phyloP scores from a whole-genome alignment of 2,113 vertebrate species.

The Eclectus roratus region DNA sequence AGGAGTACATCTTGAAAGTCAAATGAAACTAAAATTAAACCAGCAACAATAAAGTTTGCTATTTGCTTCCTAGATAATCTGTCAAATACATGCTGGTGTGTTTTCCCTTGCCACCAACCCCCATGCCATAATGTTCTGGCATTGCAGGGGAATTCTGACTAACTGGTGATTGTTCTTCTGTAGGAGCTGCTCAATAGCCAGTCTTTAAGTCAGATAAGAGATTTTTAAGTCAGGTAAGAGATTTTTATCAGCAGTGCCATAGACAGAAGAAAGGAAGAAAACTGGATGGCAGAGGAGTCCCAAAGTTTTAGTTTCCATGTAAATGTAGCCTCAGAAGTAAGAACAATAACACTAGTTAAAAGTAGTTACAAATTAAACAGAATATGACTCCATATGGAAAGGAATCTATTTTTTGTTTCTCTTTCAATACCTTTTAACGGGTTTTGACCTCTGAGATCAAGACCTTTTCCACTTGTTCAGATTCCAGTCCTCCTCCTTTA shows the following conservation, averaged over 20 bases:
- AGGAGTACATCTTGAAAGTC: not conserved
- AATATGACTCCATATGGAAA: not conserved
- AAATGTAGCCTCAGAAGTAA: not conserved
- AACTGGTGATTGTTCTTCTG: not conserved
- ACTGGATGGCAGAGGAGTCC: not conserved
- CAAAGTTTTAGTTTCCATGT: not conserved
- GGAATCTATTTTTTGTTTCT: not conserved
- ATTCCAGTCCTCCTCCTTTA: not conserved
- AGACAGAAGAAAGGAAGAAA: not conserved
- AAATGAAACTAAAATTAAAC: not conserved
- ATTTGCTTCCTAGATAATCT: not conserved
- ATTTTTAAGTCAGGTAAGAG: not conserved
- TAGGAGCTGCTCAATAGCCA: not conserved
- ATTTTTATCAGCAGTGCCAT: not conserved
- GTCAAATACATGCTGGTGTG: not conserved
- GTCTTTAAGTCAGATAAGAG: not conserved
- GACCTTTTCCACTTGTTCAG: not conserved
- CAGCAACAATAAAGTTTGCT: not conserved
- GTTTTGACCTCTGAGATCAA: not conserved
- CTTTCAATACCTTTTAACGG: not conserved
- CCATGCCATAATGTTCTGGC: not conserved
- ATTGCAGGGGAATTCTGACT: not conserved
- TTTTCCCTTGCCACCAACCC: not conserved
- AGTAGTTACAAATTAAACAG: not conserved
- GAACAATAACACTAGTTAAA: not conserved